Conservation (phyloP, 1,140 invertebrate species). For the Penaeus chinensis region DNA sequence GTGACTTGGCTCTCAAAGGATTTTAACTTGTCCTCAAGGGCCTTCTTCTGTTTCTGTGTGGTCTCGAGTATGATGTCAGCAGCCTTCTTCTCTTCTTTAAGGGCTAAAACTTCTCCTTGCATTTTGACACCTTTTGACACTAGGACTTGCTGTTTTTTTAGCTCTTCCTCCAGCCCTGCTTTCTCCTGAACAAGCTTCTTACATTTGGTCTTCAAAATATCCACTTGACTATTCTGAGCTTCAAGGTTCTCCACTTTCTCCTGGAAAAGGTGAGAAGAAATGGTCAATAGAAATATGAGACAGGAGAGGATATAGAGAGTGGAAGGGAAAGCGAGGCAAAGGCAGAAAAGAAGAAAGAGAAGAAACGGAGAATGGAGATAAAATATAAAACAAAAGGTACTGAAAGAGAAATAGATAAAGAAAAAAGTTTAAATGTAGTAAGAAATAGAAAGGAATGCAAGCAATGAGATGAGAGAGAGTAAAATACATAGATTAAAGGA, state of each 20-base stretch:
- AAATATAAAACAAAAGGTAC: too few relatives aligned
- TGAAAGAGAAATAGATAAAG: too few relatives aligned
- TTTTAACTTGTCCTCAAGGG: slow-evolving; percentile 36
- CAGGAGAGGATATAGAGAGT: too few relatives aligned
- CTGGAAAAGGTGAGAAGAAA: slow-evolving; percentile 16
- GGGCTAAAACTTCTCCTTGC: slow-evolving; percentile 31
- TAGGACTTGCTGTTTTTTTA: slow-evolving; percentile 36
- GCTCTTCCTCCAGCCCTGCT: slow-evolving; percentile 31
- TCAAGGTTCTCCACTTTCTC: slow-evolving; percentile 48
- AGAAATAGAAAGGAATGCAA: too few relatives aligned
- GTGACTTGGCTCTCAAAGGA: slow-evolving; percentile 28
- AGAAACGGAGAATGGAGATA: too few relatives aligned
- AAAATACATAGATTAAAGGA: too few relatives aligned
- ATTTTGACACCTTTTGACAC: slow-evolving; percentile 30
- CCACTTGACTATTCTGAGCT: slow-evolving; percentile 53
- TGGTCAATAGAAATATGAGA: not conserved
- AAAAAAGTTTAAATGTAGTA: too few relatives aligned
- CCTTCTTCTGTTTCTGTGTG: slow-evolving; percentile 49
- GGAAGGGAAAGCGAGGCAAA: too few relatives aligned
- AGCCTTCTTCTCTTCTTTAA: slow-evolving; percentile 55
- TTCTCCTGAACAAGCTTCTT: slow-evolving; percentile 56
- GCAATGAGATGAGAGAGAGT: too few relatives aligned
- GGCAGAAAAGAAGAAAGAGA: too few relatives aligned
- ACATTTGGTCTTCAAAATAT: slow-evolving; percentile 55
- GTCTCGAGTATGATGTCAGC: slow-evolving; percentile 44